Conservation (phyloP, 2,113 vertebrate genomes). For the Notarius lentiginosus region DNA sequence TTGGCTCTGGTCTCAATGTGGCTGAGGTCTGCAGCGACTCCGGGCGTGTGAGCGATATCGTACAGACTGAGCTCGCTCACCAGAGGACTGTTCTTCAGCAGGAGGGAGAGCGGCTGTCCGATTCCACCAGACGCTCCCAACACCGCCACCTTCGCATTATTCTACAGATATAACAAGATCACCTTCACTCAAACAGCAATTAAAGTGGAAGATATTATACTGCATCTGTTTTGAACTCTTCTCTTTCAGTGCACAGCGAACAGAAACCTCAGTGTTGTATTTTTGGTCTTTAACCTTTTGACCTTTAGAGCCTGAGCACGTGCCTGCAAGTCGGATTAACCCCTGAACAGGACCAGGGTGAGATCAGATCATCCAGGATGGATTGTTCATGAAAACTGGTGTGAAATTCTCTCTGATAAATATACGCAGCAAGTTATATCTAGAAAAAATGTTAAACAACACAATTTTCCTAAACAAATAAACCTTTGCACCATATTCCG, state of each 20-base stretch:
- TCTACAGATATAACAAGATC: conserved; percentile 59
- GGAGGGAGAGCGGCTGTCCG: conserved; percentile 92
- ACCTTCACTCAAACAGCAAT: background rate
- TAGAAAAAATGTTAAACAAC: background rate
- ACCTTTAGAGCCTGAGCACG: background rate
- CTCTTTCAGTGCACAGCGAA: background rate
- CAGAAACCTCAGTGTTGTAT: background rate
- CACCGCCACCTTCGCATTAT: conserved; percentile 87
- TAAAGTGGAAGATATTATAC: background rate
- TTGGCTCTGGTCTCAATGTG: conserved; percentile 92
- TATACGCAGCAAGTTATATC: too few species aligned
- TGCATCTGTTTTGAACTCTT: background rate
- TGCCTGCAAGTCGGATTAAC: background rate
- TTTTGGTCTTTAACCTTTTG: conserved; percentile 21
- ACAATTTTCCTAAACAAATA: background rate
- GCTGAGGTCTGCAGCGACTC: conserved; percentile 93
- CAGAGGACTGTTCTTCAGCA: conserved; percentile 95
- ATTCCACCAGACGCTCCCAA: conserved; percentile 94
- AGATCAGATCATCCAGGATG: too few species aligned
- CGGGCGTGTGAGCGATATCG: conserved; percentile 92
- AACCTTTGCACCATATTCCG: background rate
- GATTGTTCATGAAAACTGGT: too few species aligned
- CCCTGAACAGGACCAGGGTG: too few species aligned
- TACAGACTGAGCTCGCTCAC: conserved; percentile 88
- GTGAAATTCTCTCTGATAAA: too few species aligned